Evolutionary conservation across 53 echinoderm and acorn worm genomes (phyloP).

Genomic region (Astropecten irregularis): DNA sequence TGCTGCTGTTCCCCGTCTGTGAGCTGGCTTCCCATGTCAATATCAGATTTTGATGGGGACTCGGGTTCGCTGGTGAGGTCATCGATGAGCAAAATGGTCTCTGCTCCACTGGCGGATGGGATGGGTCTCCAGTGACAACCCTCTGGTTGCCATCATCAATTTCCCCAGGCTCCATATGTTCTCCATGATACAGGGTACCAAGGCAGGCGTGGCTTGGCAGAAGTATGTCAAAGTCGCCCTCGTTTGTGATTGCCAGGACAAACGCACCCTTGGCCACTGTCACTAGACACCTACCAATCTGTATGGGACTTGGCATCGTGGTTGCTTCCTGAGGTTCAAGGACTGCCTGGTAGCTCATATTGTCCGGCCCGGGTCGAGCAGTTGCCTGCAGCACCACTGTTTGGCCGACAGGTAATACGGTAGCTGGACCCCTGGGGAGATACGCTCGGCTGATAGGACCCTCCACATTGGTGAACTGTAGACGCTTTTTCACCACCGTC

Average conservation of each 20-base stretch:
- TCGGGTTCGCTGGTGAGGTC: background rate
- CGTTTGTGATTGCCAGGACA: background rate
- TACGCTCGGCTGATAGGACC: background rate
- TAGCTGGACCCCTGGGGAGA: background rate
- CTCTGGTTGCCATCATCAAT: no score
- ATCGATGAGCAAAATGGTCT: background rate
- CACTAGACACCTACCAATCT: background rate
- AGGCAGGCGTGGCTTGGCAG: conserved; percentile 4
- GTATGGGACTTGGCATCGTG: background rate
- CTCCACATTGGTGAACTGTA: background rate
- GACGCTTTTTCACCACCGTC: background rate
- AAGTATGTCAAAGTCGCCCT: background rate
- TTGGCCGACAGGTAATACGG: background rate
- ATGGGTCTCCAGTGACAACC: no score
- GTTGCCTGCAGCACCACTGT: background rate
- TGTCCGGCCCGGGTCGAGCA: background rate
- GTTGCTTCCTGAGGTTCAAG: no score
- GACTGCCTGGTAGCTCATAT: background rate
- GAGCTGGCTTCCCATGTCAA: no score
- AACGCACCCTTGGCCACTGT: background rate
- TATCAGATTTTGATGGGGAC: no score
- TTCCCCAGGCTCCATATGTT: background rate
- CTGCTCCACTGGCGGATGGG: no score
- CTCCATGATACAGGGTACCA: background rate
- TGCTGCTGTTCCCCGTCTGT: background rate